Evolutionary conservation across 2,113 vertebrate species (phyloP).

Genomic region (Camelus bactrianus): DNA sequence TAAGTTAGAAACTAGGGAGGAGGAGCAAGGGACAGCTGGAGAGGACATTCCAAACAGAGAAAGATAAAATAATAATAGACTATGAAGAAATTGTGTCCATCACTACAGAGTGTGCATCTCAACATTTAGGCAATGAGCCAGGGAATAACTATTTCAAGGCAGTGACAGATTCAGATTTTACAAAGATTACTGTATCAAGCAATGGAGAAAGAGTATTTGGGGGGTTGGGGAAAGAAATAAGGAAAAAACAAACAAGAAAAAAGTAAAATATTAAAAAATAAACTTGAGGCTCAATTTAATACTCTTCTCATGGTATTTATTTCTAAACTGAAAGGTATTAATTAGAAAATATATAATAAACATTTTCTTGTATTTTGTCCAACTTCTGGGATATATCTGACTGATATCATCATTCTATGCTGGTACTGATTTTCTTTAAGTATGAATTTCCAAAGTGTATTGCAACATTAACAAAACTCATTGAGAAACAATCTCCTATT

Average conservation of each 20-base stretch:
- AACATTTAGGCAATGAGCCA: background rate
- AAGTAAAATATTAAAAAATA: background rate
- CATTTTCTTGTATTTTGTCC: background rate
- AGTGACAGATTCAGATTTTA: background rate
- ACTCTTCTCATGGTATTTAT: background rate
- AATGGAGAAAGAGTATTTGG: background rate
- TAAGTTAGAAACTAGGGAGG: background rate
- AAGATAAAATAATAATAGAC: background rate
- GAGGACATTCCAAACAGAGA: background rate
- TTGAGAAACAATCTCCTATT: background rate
- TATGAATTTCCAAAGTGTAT: background rate
- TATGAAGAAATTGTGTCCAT: background rate
- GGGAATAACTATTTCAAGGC: background rate
- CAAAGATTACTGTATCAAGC: background rate
- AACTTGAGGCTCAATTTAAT: background rate
- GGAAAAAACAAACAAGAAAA: background rate
- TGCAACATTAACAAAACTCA: background rate
- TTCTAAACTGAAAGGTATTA: slow-evolving; percentile 24
- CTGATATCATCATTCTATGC: background rate
- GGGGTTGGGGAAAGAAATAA: background rate
- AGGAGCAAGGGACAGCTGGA: background rate
- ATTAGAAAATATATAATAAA: background rate
- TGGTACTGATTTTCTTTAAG: background rate
- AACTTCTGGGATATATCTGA: background rate
- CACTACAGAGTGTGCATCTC: background rate